Evolutionary conservation across 2,888 invertebrate species (phyloP), one percentile per base, ranked within the genome.

Genomic region (Odontothrips loti): DNA sequence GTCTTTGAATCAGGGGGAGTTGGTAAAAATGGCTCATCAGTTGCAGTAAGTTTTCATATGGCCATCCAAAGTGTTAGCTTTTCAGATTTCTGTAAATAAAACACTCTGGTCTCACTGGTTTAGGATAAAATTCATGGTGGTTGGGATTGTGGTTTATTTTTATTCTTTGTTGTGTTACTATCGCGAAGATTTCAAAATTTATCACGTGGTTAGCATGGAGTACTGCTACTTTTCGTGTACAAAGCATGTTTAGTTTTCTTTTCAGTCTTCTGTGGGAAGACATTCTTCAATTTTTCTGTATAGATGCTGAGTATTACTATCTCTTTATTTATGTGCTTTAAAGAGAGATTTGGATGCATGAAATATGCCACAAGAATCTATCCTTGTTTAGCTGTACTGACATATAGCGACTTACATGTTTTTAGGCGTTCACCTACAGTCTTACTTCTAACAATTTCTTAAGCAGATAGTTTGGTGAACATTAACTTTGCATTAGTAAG

Each of bases 1-100:
- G 91, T 94, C 89, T 94, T 95, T 88, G 92, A 94, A 90, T 92
- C 91, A 88, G 95, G 97, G 88, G 98, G 98, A 89, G 95, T 95
- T 87, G 98, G 98, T 88, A 98, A 97, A 91, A 98, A 98, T 91
- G 98, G 98, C 90, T 98, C 98, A 86, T 97, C 98, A 84, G 96
- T 98, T 86, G 98, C 98, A 90, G 98, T 98, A 94, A 95, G 96
- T 92, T 75, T 27, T 75, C 12, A 23, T 75, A 27, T 27, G 10
- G 68, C 68, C 23, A 75, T 75, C 27, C n/a, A 27, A 75, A 75
- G 68, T 27, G 27, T 75, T 68, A 68, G 51, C 51, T 58, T 58
- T 58, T 58, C 58, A 0, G 9, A 75, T 75, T 75, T 23, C 68
- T 75, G 68, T 75, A 75, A 23, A 75, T 75, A 75, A 58, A 75